Conservation (phyloP, 2,113 vertebrate genomes). For the Phyllostomus discolor region DNA sequence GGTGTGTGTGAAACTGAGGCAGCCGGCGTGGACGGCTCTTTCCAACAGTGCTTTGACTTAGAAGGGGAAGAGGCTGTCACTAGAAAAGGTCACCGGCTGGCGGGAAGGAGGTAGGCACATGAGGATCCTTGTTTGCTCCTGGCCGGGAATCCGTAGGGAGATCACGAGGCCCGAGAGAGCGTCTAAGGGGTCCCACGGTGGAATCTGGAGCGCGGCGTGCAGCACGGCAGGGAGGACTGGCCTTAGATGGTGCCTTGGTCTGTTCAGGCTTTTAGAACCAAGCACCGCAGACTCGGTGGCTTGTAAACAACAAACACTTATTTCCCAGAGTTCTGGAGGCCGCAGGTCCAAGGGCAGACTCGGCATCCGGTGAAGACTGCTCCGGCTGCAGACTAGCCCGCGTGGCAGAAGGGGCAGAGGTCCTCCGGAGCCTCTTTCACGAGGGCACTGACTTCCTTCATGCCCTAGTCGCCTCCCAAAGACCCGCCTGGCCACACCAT, state of each 20-base stretch:
- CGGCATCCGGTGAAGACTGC: background rate
- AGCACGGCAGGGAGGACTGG: background rate
- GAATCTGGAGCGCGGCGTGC: no score
- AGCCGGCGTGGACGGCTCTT: background rate
- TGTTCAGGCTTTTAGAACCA: background rate
- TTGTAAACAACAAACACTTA: background rate
- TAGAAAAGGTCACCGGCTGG: background rate
- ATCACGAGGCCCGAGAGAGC: background rate
- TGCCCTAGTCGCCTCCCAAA: background rate
- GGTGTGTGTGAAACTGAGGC: background rate
- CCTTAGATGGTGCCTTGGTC: background rate
- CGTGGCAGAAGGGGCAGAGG: fast-evolving
- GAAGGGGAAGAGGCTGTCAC: background rate
- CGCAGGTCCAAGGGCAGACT: background rate
- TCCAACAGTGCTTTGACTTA: background rate
- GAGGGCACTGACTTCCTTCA: background rate
- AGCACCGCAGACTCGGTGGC: background rate
- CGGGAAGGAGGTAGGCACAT: background rate
- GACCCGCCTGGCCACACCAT: background rate
- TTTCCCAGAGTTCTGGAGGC: background rate
- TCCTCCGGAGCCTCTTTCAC: background rate
- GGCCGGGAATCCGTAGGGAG: background rate
- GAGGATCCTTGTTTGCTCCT: background rate
- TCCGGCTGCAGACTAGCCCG: no score
- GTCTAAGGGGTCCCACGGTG: background rate